Evolutionary conservation across 2,888 invertebrate genomes (phyloP), one percentile per base, ranked within the genome.

Genomic region (Dusona sp.): DNA sequence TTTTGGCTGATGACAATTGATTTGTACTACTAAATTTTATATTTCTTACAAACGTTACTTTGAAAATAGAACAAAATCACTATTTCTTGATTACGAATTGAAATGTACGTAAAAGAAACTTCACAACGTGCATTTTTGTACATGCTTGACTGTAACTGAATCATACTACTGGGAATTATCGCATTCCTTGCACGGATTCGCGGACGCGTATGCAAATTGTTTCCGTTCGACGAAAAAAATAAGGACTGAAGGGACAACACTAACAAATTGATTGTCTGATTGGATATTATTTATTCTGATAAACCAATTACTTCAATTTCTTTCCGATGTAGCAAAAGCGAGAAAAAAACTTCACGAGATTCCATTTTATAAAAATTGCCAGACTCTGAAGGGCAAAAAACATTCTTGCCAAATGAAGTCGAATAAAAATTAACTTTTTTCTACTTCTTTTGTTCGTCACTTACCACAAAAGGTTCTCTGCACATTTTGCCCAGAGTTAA

Each of bases 131-230:
- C 4, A 13, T 42, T 64, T 38, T 51, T 8, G 1, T 67, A 8
- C 9, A 8, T 16, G 77, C 51, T 67, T 78, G 77, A 78, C 42
- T 6, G 0, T 25, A 78, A 33, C 36, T n/a, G 36, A 9, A 16
- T 48, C 22, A 22, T 36, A 65, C 77, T 67, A 78, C 77, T 78
- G 51, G 3, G 7, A n/a, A 19, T 29, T 45, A 22, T 16, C 25
- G 29, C 33, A 19, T 42, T 61, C 13, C 19, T 29, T n/a, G 16
- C 42, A 13, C 38, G 38, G 38, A 38, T 42, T 42, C n/a, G 29
- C 45, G n/a, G 8, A 33, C 29, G 48, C 25, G 9, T 25, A 38
- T 38, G 57, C 57, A 57, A 11, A 22, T 57, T 25, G 29, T 6
- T 13, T 61, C 29, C 61, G 29, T 29, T 16, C 1, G 13, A 4